Evolutionary conservation across 2,797 vertebrate species (phyloP), one percentile per base, ranked within the genome.

Genomic region (Anabacerthia variegaticeps): DNA sequence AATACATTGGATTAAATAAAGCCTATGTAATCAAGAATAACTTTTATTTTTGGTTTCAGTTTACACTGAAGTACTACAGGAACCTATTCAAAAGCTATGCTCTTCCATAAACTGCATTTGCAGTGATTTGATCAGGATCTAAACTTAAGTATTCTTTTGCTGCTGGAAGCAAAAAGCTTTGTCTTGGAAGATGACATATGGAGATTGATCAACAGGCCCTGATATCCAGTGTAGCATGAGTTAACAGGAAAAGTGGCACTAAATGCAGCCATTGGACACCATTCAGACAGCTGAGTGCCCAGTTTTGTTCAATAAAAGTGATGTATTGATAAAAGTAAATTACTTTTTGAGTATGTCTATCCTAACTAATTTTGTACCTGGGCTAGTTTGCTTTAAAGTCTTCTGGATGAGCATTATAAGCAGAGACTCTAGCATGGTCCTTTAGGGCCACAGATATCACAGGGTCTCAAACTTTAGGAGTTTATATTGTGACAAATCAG

Each of bases 351-450:
- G 0, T 68, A 13, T 28, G 12, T 49, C 41, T 67, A 9, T 34
- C 22, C 28, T 51, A 61, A 76, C 7, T 67, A 26, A 85, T 89
- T 96, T 96, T 93, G 63, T 88, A 82, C 61, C 54, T 94, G 28
- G 63, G 81, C 82, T 90, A 88, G 23, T 82, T 93, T 94, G 43
- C 80, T 91, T 85, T 30, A 18, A 86, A 76, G 30, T 84, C 51
- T 86, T 83, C 52, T 72, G 76, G 28, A 46, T 46, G 8, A 91
- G 5, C 19, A 11, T 32, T 79, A 36, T 18, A 37, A 74, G 27
- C 48, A 52, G 68, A 34, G 36, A 10, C 24, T 71, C 55, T 61
- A 55, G 8, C 37, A n/a, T 9, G 21, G 27, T 59, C 67, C 65
- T 32, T 74, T 72, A 92, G 21, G 56, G 26, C 21, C 34, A 49